Conservation (phyloP, 1,140 invertebrate species). For the Stegodyphus dumicola region DNA sequence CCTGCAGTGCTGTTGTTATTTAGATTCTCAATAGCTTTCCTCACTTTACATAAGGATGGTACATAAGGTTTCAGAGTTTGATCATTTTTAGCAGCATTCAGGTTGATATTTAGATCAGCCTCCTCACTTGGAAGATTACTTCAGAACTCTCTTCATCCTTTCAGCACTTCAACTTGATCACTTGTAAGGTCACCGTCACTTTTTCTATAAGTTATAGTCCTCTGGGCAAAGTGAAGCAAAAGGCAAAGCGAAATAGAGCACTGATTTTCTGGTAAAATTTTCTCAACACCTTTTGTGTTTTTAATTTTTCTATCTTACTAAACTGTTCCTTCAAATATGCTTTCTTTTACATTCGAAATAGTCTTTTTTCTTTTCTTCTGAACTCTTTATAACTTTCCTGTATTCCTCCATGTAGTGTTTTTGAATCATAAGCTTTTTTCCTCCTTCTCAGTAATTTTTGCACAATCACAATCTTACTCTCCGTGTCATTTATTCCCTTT, state of each 20-base stretch:
- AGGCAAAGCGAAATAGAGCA: no score
- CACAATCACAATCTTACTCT: not conserved
- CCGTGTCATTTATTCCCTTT: not conserved
- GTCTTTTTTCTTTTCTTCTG: not conserved
- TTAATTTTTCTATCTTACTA: not conserved
- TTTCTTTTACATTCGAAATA: not conserved
- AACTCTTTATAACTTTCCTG: not conserved
- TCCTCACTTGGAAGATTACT: not conserved
- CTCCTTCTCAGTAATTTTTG: not conserved
- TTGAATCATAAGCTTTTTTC: not conserved
- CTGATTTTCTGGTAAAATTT: not conserved
- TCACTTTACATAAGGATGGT: not conserved
- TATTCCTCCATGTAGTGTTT: no score
- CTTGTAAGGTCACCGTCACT: not conserved
- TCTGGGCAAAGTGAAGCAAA: not conserved
- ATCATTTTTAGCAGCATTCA: not conserved
- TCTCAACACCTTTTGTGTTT: not conserved
- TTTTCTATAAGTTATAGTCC: not conserved
- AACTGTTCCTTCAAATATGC: not conserved
- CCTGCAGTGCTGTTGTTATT: not conserved
- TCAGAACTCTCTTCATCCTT: not conserved
- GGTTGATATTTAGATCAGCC: not conserved
- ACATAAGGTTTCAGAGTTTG: not conserved
- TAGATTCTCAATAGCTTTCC: constrained; percentile 4
- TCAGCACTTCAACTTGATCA: not conserved